Evolutionary conservation across 2,888 invertebrate genomes (phyloP).

Genomic region (Drosophila acutilabella): DNA sequence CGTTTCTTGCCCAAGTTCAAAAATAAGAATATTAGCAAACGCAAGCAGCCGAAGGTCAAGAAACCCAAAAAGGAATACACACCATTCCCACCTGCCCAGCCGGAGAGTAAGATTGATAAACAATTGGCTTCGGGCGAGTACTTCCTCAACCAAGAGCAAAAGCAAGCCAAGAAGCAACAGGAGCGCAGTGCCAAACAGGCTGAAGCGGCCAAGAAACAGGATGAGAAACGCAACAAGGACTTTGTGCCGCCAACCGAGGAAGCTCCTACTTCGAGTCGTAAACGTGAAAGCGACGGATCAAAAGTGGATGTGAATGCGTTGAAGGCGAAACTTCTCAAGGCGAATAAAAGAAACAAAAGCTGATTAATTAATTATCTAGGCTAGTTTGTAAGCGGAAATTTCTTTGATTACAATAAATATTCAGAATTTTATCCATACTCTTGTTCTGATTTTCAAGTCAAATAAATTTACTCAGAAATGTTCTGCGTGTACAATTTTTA

Average conservation of each 20-base stretch:
- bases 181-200: slow-evolving; percentile 92
- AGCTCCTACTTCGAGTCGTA: slow-evolving; percentile 40
- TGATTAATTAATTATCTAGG: slow-evolving; percentile 27
- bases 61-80: slow-evolving; percentile 97
- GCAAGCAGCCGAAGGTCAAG: slow-evolving; percentile 95
- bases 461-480: too few species aligned
- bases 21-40: slow-evolving; percentile 93
- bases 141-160: slow-evolving; percentile 95
- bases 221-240: slow-evolving; percentile 91
- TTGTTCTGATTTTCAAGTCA: too few species aligned
- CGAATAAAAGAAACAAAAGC: slow-evolving; percentile 85
- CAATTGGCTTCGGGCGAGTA: slow-evolving; percentile 98
- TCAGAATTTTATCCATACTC: too few species aligned
- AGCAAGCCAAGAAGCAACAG: slow-evolving; percentile 89
- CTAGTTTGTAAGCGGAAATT: slow-evolving; percentile 39
- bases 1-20: slow-evolving; percentile 97
- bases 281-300: slow-evolving; percentile 52
- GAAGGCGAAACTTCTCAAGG: slow-evolving; percentile 91
- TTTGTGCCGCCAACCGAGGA: slow-evolving; percentile 93
- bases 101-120: slow-evolving; percentile 96
- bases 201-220: slow-evolving; percentile 89
- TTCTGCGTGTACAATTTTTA: too few species aligned
- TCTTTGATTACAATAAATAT: too few species aligned
- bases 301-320: slow-evolving; percentile 89
- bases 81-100: slow-evolving; percentile 98